Base-by-base conservation (phyloP, 1,140 invertebrate species). In the Drosophila setifemur region DNA sequence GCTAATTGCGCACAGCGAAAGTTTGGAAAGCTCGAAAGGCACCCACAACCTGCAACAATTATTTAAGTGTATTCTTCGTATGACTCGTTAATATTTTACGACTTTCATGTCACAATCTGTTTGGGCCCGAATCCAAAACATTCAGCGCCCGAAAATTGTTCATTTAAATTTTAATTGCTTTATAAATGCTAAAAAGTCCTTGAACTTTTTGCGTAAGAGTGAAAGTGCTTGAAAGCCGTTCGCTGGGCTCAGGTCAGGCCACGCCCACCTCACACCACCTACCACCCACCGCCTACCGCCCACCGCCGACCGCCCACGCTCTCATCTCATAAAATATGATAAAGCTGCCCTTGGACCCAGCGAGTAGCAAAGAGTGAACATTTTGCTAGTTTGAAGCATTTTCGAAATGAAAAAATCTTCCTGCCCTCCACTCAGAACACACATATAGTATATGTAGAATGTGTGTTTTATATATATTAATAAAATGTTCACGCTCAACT, bases 121-220 rank as follows among this genome's bases (percentile, higher is more conserved):
- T 70, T 47, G 54, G 42, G 39, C 16, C 31, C 23, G 66, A 25
- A 58, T 3, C 11, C 18, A 67, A 54, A 68, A 68, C 33, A 68
- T 63, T 54, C 40, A 33, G 33, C 52, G 55, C 57, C 75, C 42
- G 47, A 85, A 77, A 78, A 83, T 69, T 78, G 69, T 81, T 89
- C 86, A 89, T 89, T 86, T 89, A 89, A 89, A 89, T 89, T 89
- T 89, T 89, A 89, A 89, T 89, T 89, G 86, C 86, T 89, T 89
- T 89, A 89, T 89, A 89, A 89, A 89, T 89, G 86, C 77, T 88
- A 78, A 89, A 86, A 89, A 89, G 86, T 82, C 86, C 86, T 86
- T 89, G 86, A 89, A 89, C 86, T 78, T 89, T 64, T 85, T 77
- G 66, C 64, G 71, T 71, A 77, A 87, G 66, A 74, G 77, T 54